Evolutionary conservation across 1,140 invertebrate species (phyloP), one percentile per base, ranked within the genome.

Genomic region (Adoxophyes honmai): DNA sequence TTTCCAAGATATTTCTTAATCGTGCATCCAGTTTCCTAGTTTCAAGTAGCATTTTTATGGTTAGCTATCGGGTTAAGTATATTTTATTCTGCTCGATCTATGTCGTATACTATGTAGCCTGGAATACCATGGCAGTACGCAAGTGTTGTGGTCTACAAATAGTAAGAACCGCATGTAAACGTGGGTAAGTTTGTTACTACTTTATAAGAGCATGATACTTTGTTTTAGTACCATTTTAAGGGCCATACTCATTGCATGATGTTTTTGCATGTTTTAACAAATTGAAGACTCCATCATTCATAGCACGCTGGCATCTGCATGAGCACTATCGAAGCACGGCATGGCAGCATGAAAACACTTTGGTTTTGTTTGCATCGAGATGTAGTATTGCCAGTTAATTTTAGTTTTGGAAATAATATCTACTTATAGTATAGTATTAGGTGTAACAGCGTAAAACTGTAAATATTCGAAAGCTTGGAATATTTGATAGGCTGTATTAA

Each of bases 281-380:
- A 36, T 16, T 48, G 42, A 6, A 48, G n/a, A 48, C n/a, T 10
- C n/a, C 9, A 34, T 36, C 4, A 38, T 55, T 21, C 53, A 55
- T 55, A 11, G 42, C 42, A 48, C 42, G 42, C 42, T 28, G 21
- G 11, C 11, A 55, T 39, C 21, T 0, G 51, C 53, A 37, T 28
- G 53, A 36, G 9, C 34, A 36, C 14, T 16, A 55, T n/a, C 34
- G 0, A 13, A 6, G 18, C 36, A 38, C 53, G 16, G 34, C 36
- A 55, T 15, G 34, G 34, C 5, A 6, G 51, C 51, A 52, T 35
- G 51, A 52, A 34, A 52, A 52, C 34, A 52, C 33, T 52, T 52
- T 35, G 13, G 8, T 15, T 16, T 28, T 28, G 6, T 28, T 3
- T 28, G 21, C 2, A 28, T 28, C 6, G 21, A 28, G 21, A 3